These are phyloP conservation scores for Oreochromis mossambicus DNA, from an alignment of 2,797 vertebrate genomes.

Conservation along the genomic window DNA sequence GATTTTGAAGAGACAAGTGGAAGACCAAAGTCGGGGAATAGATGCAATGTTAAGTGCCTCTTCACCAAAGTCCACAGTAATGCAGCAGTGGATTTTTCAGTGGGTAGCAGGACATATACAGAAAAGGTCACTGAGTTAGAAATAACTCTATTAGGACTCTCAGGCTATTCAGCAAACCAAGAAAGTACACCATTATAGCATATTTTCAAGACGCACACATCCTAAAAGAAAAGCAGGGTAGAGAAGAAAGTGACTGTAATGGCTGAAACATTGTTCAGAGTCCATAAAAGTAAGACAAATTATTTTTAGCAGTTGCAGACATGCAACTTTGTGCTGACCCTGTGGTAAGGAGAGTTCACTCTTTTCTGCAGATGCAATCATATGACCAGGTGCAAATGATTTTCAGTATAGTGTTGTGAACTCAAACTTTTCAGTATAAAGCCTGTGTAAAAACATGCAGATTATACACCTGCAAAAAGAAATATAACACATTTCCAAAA, in stretches of 20 bases:
- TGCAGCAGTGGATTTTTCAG: not conserved
- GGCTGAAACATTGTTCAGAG: not conserved
- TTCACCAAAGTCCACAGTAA: not conserved
- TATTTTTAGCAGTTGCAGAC: not conserved
- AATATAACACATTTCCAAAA: not conserved
- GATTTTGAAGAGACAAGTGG: not conserved
- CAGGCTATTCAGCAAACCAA: not conserved
- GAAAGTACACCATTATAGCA: not conserved
- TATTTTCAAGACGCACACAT: not conserved
- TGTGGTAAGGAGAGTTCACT: not conserved
- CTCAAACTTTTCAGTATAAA: not conserved
- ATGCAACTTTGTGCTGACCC: not conserved
- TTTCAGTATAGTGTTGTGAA: not conserved
- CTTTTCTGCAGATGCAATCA: not conserved
- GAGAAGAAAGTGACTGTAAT: not conserved
- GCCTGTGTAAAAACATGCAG: not conserved
- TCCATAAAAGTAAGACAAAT: not conserved
- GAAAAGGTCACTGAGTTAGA: not conserved
- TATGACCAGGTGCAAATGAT: not conserved
- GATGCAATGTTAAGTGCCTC: not conserved
- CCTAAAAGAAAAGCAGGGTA: not conserved
- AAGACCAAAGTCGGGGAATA: not conserved
- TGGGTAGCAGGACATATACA: not conserved
- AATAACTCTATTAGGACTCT: not conserved
- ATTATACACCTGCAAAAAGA: not conserved